These are phyloP conservation scores for Tadarida brasiliensis DNA, from an alignment of 2,797 vertebrate genomes.

Conservation along the genomic window DNA sequence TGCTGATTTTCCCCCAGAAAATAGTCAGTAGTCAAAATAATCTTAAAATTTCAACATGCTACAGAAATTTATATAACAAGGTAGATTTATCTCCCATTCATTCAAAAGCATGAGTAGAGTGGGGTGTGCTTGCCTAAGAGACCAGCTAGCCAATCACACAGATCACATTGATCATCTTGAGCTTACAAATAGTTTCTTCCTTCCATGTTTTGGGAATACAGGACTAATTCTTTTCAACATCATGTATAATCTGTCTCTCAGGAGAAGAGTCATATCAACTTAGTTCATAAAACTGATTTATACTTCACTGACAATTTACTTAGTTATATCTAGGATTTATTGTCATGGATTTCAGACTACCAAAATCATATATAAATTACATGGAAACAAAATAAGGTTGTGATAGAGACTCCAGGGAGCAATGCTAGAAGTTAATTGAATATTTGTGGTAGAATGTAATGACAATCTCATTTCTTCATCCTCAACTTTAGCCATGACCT, in stretches of 20 bases:
- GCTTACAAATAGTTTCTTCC: background rate
- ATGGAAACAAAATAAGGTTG: background rate
- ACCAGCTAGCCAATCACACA: background rate
- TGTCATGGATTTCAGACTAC: background rate
- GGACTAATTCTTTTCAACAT: background rate
- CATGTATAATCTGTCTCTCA: slow-evolving; percentile 4
- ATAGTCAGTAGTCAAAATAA: background rate
- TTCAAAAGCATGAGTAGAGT: background rate
- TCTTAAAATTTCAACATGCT: background rate
- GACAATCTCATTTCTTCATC: background rate
- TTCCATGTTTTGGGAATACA: background rate
- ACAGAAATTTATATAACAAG: background rate
- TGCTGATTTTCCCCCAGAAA: background rate
- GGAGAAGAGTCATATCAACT: background rate
- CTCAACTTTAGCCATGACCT: background rate
- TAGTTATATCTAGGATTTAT: background rate
- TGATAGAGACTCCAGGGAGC: background rate
- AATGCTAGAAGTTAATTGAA: background rate
- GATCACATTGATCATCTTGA: background rate
- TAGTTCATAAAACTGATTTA: background rate
- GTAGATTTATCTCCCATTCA: background rate
- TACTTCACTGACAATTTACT: background rate
- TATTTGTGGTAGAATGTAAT: background rate
- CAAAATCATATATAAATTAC: background rate
- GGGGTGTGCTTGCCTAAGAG: background rate